These are phyloP conservation scores for Etheostoma perlongum DNA, from an alignment of 2,797 vertebrate genomes.

Conservation along the genomic window DNA sequence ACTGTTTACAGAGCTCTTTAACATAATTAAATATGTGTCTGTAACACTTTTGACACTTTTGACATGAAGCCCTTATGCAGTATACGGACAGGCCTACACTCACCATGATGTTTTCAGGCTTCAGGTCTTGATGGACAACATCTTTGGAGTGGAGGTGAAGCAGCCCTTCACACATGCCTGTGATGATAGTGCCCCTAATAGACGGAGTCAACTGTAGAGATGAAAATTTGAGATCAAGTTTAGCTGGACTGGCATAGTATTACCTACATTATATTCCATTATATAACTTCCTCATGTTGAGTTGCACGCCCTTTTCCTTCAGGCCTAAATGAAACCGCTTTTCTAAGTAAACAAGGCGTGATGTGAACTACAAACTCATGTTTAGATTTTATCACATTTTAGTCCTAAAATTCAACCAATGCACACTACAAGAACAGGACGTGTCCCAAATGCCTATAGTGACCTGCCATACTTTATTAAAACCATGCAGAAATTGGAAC, in stretches of 20 bases:
- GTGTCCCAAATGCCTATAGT: background rate
- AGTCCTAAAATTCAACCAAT: background rate
- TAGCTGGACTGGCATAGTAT: background rate
- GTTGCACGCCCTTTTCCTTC: background rate
- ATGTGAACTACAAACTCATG: background rate
- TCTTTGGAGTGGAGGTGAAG: constrained; percentile 79
- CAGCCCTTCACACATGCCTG: constrained; percentile 85
- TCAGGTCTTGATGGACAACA: constrained; percentile 87
- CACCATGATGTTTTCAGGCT: constrained; percentile 88
- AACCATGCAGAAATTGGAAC: background rate
- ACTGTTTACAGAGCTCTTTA: too few relatives aligned
- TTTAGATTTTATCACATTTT: background rate
- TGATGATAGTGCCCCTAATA: constrained; percentile 76
- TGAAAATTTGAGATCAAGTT: constrained; percentile 11
- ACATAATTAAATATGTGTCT: background rate
- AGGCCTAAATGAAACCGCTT: background rate
- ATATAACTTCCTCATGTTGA: background rate
- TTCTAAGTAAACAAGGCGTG: background rate
- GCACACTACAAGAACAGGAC: background rate
- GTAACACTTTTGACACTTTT: background rate
- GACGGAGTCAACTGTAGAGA: constrained; percentile 68
- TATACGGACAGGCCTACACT: constrained; percentile 34
- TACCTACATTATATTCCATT: background rate
- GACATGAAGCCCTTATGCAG: background rate
- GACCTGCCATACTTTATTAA: background rate